Base-by-base conservation (phyloP, 2,888 invertebrate genomes). In the Glyphotaelius pellucidus region DNA sequence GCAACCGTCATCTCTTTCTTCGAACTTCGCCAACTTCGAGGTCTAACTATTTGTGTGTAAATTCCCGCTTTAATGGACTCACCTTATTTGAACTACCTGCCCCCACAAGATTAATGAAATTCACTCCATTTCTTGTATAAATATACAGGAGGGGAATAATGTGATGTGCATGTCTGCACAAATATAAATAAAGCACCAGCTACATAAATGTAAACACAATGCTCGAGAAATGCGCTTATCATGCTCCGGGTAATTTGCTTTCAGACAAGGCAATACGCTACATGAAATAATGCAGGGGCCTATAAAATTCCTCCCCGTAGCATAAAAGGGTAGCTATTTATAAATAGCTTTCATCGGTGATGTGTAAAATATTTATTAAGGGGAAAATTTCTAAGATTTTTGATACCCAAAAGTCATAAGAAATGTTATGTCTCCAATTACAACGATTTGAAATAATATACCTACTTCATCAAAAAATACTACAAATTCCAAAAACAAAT, bases 161-260 rank as follows among this genome's bases (percentile, higher is more conserved):
- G 67, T 67, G 67, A 83, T 83, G 81, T 83, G 81, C 81, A 83
- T 83, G 81, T 83, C 81, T 83, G 81, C 85, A 19, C 85, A 85
- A 42, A 38, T n/a, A 85, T 38, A 85, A n/a, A 38, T 85, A 25
- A 85, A 35, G 67, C 67, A 67, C 67, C n/a, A 67, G 85, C 35
- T 32, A 32, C 38, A n/a, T 85, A 9, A 87, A 87, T 87, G 87
- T 87, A 52, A 52, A 87, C 52, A 87, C 87, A 32, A 31, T 52
- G 52, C 87, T 30, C 14, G 52, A 87, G 42, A 85, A 52, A 87
- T 87, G 87, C 7, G 87, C 87, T 87, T 87, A 87, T 87, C 87
- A 87, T 52, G 52, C 87, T 87, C 47, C 15, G 25, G 52, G 87
- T 25, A 52, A n/a, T 87, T 52, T 47, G 35, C 52, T 31, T 52